Base-by-base conservation (phyloP, 1,140 invertebrate genomes). In the Nomia melanderi region DNA sequence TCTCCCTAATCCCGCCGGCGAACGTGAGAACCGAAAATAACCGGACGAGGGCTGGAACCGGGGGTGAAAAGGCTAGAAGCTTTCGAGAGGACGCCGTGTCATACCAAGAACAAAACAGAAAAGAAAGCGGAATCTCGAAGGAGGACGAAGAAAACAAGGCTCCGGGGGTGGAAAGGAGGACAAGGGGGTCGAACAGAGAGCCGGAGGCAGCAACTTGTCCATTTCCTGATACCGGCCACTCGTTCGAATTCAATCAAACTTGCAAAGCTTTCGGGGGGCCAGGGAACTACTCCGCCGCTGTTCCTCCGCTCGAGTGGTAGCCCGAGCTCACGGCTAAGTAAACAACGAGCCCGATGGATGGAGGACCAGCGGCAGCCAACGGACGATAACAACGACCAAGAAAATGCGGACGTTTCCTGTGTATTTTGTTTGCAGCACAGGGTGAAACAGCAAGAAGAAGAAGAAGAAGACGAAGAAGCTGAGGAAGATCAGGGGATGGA, bases 191-290 rank as follows among this genome's bases (percentile, higher is more conserved):
- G 33, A 36, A 47, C 1, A n/a, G 20, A 31, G 25, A 64, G 31
- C n/a, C 11, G 50, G 12, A 44, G n/a, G 44, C 36, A 56, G 77
- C 69, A 86, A 87, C 83, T 83, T 86, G 85, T 79, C 66, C 82
- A 85, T 86, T 83, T 86, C 82, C 69, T 69, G 77, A 82, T 79
- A 69, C 71, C 66, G 72, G 36, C 73, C 64, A 64, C 67, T 69
- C 70, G 67, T 69, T 63, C 39, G 76, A 77, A 88, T 88, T 87
- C 86, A 81, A 39, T 39, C 36, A 39, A 39, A 39, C 36, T 39
- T 39, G 36, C 36, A 85, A 85, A 86, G 87, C 83, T 86, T 78
- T 75, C 60, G 54, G 14, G 57, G 25, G 11, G 12, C 31, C 44
- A 25, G 27, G 8, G 2, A 66, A 66, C 39, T 60, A 17, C 78